Percentiles rank a stretch among this genome's conserved stretches.
phyloP scores from a whole-genome alignment of 2,797 vertebrate genomes.

The Avahi laniger region DNA sequence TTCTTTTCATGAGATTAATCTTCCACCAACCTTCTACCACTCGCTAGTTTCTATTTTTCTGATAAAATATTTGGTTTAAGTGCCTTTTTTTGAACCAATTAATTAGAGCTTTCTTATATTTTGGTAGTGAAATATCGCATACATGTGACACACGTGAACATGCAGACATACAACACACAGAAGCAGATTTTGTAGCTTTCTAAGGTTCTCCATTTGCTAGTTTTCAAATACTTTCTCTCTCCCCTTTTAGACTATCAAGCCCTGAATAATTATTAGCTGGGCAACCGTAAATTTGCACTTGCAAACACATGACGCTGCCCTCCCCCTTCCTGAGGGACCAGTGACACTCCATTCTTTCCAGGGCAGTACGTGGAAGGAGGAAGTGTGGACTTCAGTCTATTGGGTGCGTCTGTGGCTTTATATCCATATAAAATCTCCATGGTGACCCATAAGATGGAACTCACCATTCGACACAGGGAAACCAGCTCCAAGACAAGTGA shows the following conservation, averaged over 20 bases:
- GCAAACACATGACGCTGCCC: rapidly evolving
- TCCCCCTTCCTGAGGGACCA: background rate
- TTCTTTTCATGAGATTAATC: background rate
- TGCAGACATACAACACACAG: background rate
- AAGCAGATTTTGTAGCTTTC: background rate
- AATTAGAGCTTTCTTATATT: background rate
- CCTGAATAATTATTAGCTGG: background rate
- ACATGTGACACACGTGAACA: too few relatives aligned
- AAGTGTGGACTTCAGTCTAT: background rate
- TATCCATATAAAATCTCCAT: rapidly evolving
- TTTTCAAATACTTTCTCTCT: background rate
- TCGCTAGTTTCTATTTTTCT: background rate
- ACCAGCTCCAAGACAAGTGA: background rate
- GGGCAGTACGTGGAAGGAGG: rapidly evolving
- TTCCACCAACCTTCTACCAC: background rate
- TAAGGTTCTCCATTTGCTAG: background rate
- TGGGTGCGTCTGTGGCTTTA: background rate
- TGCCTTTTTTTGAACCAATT: background rate
- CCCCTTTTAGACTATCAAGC: too few relatives aligned
- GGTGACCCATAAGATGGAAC: background rate
- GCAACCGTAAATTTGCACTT: background rate
- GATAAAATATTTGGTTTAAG: background rate
- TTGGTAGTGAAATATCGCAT: background rate
- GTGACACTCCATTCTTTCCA: background rate
- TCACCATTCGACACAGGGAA: background rate